Percentiles rank a stretch among this genome's conserved stretches.
phyloP scores from a whole-genome alignment of 1,140 invertebrate genomes.

The Asbolus verrucosus region DNA sequence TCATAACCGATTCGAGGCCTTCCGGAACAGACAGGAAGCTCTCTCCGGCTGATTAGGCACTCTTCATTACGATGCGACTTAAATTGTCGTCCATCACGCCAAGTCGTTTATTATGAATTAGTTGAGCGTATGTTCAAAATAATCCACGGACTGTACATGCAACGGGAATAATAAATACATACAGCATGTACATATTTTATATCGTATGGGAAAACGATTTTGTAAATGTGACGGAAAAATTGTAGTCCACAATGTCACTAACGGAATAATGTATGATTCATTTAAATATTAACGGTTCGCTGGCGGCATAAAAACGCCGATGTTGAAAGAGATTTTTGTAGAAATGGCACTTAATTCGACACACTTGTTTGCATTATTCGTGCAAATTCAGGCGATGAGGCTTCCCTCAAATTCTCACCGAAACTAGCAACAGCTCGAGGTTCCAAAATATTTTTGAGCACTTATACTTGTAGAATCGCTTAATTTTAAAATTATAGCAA shows the following conservation, averaged over 20 bases:
- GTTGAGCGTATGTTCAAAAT: slow-evolving; percentile 53
- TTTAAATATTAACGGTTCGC: slow-evolving; percentile 54
- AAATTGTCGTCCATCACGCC: slow-evolving; percentile 56
- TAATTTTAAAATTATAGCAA: too few relatives aligned
- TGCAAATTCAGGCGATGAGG: too few relatives aligned
- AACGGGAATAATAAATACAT: slow-evolving; percentile 53
- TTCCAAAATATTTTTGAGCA: too few relatives aligned
- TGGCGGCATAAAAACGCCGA: too few relatives aligned
- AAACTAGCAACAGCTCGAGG: too few relatives aligned
- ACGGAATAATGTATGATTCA: slow-evolving; percentile 48
- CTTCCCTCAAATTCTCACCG: too few relatives aligned
- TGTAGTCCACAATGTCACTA: slow-evolving; percentile 32
- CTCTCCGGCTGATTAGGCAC: slow-evolving; percentile 58
- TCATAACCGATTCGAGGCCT: slow-evolving; percentile 57
- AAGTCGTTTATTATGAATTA: slow-evolving; percentile 57
- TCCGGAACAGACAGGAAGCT: slow-evolving; percentile 55
- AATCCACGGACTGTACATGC: slow-evolving; percentile 48
- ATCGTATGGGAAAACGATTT: slow-evolving; percentile 53
- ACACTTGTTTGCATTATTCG: too few relatives aligned
- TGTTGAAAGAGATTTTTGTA: too few relatives aligned
- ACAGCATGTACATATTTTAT: slow-evolving; percentile 54
- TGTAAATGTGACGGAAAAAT: slow-evolving; percentile 53
- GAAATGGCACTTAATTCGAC: too few relatives aligned
- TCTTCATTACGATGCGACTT: slow-evolving; percentile 53
- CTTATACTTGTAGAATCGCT: too few relatives aligned